Percentiles rank a stretch among this genome's conserved stretches.
These are phyloP conservation scores for Tenthredo amoena DNA, from an alignment of 2,888 invertebrate genomes.

Conservation along the genomic window DNA sequence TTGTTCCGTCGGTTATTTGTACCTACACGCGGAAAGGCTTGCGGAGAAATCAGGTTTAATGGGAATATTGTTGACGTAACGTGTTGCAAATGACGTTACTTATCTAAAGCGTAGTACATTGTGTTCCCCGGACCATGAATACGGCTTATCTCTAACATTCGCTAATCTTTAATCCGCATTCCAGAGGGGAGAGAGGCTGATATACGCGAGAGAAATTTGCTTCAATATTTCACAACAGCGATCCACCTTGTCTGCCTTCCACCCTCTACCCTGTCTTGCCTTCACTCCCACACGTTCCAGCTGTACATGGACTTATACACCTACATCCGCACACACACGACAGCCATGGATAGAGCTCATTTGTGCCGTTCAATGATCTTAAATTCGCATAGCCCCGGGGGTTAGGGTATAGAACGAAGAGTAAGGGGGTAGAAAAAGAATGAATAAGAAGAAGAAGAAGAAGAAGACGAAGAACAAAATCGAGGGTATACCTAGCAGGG, in stretches of 20 bases:
- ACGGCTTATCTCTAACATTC: slow-evolving; percentile 49
- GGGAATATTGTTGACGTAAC: slow-evolving; percentile 47
- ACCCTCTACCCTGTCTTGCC: background rate
- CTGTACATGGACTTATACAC: background rate
- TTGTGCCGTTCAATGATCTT: slow-evolving; percentile 51
- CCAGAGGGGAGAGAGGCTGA: slow-evolving; percentile 42
- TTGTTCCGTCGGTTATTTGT: background rate
- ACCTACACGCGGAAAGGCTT: background rate
- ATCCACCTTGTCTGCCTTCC: slow-evolving; percentile 31
- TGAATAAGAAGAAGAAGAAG: background rate
- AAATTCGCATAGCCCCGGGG: background rate
- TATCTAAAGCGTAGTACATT: slow-evolving; percentile 51
- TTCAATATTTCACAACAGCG: slow-evolving; percentile 52
- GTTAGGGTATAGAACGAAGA: background rate
- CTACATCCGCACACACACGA: background rate
- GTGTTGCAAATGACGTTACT: slow-evolving; percentile 51
- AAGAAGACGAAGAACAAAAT: background rate
- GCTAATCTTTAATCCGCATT: slow-evolving; percentile 52
- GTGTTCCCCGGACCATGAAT: slow-evolving; percentile 51
- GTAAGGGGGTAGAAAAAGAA: background rate
- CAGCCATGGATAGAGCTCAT: slow-evolving; percentile 39
- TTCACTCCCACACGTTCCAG: background rate
- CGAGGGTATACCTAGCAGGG: background rate
- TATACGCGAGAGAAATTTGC: slow-evolving; percentile 52
- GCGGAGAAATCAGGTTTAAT: slow-evolving; percentile 8